These are phyloP conservation scores for Dryomyza anilis DNA, from an alignment of 2,888 invertebrate genomes.

Conservation along the genomic window DNA sequence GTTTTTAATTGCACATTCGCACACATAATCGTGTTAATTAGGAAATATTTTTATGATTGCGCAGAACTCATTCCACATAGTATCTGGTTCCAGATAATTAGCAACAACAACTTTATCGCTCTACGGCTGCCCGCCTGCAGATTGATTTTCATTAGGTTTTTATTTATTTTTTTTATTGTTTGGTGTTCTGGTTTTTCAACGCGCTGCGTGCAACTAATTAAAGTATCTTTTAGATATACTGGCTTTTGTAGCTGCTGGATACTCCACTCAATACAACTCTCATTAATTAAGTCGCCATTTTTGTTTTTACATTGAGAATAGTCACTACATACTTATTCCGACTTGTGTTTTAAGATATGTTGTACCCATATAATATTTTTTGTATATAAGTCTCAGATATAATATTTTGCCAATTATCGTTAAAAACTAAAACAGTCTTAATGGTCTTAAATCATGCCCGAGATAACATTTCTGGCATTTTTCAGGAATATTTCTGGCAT, in stretches of 20 bases:
- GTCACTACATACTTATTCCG: neutral
- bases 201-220: constrained; percentile 8
- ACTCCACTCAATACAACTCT: neutral
- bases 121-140: too few species aligned
- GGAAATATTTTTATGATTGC: constrained; percentile 3
- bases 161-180: too few species aligned
- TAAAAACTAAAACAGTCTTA: too few species aligned
- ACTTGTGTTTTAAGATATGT: neutral
- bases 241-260: neutral
- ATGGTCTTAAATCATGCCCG: too few species aligned
- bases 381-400: too few species aligned
- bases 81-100: constrained; percentile 6
- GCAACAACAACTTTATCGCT: constrained; percentile 21
- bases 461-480: too few species aligned
- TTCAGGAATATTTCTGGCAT: too few species aligned
- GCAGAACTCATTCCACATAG: neutral
- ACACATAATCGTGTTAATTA: constrained; percentile 2
- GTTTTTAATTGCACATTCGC: neutral
- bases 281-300: constrained; percentile 16
- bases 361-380: too few species aligned
- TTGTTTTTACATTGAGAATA: neutral
- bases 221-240: neutral
- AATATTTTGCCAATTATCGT: too few species aligned
- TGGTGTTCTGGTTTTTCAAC: neutral
- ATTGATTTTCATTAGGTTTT: too few species aligned